Base-by-base conservation (phyloP, 2,797 vertebrate genomes). In the Syngnathus acus region DNA sequence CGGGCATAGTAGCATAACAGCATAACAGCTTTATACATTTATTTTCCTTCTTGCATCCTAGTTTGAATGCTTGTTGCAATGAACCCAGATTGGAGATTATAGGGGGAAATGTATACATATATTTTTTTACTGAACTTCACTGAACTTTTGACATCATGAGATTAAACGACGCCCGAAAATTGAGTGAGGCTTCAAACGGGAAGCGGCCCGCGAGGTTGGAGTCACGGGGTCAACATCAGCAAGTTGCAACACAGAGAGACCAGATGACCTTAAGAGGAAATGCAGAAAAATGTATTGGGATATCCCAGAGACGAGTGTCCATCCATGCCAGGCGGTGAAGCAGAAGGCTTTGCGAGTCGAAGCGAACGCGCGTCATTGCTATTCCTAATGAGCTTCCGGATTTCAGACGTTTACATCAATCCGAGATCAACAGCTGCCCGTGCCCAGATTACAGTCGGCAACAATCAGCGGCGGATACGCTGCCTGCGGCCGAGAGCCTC, bases 381-480 rank as follows among this genome's bases (percentile, higher is more conserved):
- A 5, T 50, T 13, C 59, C 62, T 65, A 68, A 51, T 75, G 65
- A 39, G 73, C 62, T 64, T 54, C 64, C 64, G 62, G 40, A 69
- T 59, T 68, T 69, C 63, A 23, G 70, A 63, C 67, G 32, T 59
- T 63, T 43, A 1, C 72, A 53, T 86, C 68, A 43, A 75, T 76
- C 67, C 65, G 61, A 16, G 72, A 55, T 8, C 60, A 71, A 66
- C 11, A 39, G 32, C 67, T 82, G 75, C 68, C 1, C 38, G 4
- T 32, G 2, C 66, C 23, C 66, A 65, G 57, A 0, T 50, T 72
- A 73, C 66, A 23, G 40, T 69, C 64, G 45, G 63, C 69, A 59
- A 72, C 65, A 48, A 64, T 76, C 66, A 23, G 57, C 38, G 8
- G 67, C 83, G 69, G 42, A 80, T 82, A 42, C 72, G 51, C 74